Base-by-base conservation (phyloP, 2,113 vertebrate genomes). In the Tachysurus vachellii region DNA sequence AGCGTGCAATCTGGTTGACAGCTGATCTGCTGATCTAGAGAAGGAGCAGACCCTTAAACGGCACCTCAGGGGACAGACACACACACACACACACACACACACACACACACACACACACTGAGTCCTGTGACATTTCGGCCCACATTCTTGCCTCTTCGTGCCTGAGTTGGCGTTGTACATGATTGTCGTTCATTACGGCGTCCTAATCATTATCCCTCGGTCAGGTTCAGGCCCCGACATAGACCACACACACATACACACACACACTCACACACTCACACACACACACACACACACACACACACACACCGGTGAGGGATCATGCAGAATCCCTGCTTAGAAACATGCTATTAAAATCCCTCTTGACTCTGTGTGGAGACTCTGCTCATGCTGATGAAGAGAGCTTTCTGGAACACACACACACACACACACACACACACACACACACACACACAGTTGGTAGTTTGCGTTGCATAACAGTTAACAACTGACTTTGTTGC, bases 1-100 rank as follows among this genome's bases (percentile, higher is more conserved):
- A 80, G 89, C 81, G 75, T 57, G 68, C 62, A 89, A 86, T 84
- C 85, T 76, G 85, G 82, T 81, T 85, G 88, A 88, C 89, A 89
- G 79, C 86, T 90, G 84, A 88, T 84, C 76, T 88, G 82, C 87
- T 90, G 89, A 90, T 89, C 89, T 85, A 80, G 85, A 82, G 80
- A 82, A 82, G 80, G 80, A 66, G 80, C 84, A 85, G 76, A 70
- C 80, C 82, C 85, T 86, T 90, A 88, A 90, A 90, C 86, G 80
- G 87, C 88, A 89, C 81, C 80, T 64, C 80, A 36, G 80, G 80
- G 88, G 73, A 75, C 80, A 77, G 68, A 68, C 68, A 57, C 70
- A 68, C 61, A 56, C 82, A 85, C 82, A 56, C 53, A 59, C 66
- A 83, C 66, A 44, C 59, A 70, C 53, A 61, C 83, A 85, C 82